Percentiles rank a stretch among this genome's conserved stretches.
Conservation (phyloP, 2,888 invertebrate species). For the Metalampra italica region DNA sequence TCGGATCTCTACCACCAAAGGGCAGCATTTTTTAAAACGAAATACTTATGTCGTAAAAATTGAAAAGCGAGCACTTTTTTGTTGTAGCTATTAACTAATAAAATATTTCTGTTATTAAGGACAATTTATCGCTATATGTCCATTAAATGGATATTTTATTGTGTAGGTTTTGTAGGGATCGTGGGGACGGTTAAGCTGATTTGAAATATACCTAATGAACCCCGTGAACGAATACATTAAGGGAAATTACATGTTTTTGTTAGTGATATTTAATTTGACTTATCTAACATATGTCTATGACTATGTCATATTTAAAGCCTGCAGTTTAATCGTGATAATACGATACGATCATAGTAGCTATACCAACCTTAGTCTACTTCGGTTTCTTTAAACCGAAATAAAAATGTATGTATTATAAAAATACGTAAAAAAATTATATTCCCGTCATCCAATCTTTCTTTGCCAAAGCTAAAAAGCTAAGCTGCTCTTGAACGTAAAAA, state of each 20-base stretch:
- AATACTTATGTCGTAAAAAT: slow-evolving; percentile 64
- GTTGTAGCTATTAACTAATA: slow-evolving; percentile 49
- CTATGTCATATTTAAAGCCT: not conserved
- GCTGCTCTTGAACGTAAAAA: too few species aligned
- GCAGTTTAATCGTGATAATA: too few species aligned
- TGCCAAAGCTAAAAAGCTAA: too few species aligned
- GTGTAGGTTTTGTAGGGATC: slow-evolving; percentile 57
- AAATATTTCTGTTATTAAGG: slow-evolving; percentile 72
- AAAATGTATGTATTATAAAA: too few species aligned
- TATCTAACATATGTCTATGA: slow-evolving; percentile 1
- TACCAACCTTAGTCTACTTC: too few species aligned
- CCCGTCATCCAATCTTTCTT: too few species aligned
- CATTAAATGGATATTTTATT: slow-evolving; percentile 69
- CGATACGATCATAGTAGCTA: too few species aligned
- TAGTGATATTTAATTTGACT: slow-evolving; percentile 6
- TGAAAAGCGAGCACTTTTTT: slow-evolving; percentile 66
- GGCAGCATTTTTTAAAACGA: slow-evolving; percentile 51
- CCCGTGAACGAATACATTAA: slow-evolving; percentile 44
- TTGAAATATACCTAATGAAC: slow-evolving; percentile 43
- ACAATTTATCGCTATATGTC: slow-evolving; percentile 63
- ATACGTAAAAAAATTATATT: too few species aligned
- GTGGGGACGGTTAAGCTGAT: slow-evolving; percentile 38
- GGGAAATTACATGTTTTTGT: slow-evolving; percentile 8
- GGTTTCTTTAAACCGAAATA: too few species aligned
- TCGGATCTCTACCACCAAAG: slow-evolving; percentile 63